Base-by-base conservation (phyloP, 2,888 invertebrate genomes). In the Helicoverpa assulta region DNA sequence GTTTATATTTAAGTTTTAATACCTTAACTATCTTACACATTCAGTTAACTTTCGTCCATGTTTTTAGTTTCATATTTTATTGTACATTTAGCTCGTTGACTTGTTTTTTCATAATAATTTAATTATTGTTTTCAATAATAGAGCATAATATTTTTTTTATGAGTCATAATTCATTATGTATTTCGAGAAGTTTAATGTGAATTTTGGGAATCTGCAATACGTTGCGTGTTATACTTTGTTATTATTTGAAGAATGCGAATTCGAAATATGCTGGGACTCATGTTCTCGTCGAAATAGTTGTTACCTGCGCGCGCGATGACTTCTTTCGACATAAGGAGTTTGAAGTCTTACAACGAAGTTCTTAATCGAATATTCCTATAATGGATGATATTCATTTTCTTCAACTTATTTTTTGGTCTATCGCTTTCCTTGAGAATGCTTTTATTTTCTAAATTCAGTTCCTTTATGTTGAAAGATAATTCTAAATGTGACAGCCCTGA, bases 1-100 rank as follows among this genome's bases (percentile, higher is more conserved):
- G 88, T 91, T 91, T 87, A 89, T 90, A 88, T 86, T 86, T 91
- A 92, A 90, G 89, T 91, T 89, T 91, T 87, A 86, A 80, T 86
- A 86, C 82, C 86, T 87, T 90, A 80, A 86, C 88, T 88, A 91
- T 94, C 90, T 91, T 92, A 92, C 92, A 92, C 91, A 93, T 94
- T 94, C 94, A 93, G 90, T 92, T 87, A 89, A 89, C 87, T 92
- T 93, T 91, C 94, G 94, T 95, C 95, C 95, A 95, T 93, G 94
- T 94, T 95, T 92, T 94, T 93, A 93, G 92, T 94, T 95, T 87
- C 90, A 94, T 95, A 95, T 94, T 95, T 94, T 95, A 95, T 92
- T 91, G 90, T 91, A 88, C 88, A 92, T 92, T 91, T 92, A 91
- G 89, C 87, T 91, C 86, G 93, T 93, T 95, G 92, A 93, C 90